Percentiles rank a stretch among this genome's conserved stretches.
Conservation (phyloP, 2,888 invertebrate genomes). For the Mystacides longicornis region DNA sequence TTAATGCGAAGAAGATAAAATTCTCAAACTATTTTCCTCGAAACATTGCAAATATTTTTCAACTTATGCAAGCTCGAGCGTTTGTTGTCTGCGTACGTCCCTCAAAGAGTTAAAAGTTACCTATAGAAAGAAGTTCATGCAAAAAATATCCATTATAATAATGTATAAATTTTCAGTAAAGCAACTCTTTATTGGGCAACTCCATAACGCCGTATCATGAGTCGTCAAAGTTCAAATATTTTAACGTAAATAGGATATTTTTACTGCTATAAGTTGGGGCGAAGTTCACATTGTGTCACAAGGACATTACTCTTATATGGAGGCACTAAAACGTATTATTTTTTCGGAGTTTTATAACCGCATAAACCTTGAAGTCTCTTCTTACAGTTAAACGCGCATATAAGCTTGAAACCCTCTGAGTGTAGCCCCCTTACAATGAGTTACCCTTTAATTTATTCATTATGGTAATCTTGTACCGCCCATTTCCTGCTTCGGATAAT, state of each 20-base stretch:
- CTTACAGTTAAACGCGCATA: background rate
- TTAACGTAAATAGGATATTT: background rate
- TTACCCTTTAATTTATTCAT: constrained; percentile 23
- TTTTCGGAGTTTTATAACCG: background rate
- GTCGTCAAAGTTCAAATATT: background rate
- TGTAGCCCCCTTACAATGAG: background rate
- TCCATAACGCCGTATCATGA: too few relatives aligned
- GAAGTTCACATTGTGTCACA: background rate
- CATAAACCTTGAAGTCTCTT: background rate
- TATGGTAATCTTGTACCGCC: constrained; percentile 24
- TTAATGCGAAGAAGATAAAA: too few relatives aligned
- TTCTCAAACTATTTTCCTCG: too few relatives aligned
- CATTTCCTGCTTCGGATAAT: constrained; percentile 25
- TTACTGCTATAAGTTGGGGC: background rate
- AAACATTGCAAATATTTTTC: too few relatives aligned
- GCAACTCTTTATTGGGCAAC: too few relatives aligned
- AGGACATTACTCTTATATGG: background rate
- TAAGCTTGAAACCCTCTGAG: background rate
- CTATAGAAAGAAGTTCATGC: too few relatives aligned
- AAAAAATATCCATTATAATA: too few relatives aligned
- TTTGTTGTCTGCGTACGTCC: too few relatives aligned
- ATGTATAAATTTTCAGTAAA: too few relatives aligned
- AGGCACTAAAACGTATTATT: background rate
- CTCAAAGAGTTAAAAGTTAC: too few relatives aligned
- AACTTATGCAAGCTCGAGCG: too few relatives aligned